These are phyloP conservation scores for Artibeus jamaicensis DNA, from an alignment of 2,797 vertebrate species.

Conservation along the genomic window DNA sequence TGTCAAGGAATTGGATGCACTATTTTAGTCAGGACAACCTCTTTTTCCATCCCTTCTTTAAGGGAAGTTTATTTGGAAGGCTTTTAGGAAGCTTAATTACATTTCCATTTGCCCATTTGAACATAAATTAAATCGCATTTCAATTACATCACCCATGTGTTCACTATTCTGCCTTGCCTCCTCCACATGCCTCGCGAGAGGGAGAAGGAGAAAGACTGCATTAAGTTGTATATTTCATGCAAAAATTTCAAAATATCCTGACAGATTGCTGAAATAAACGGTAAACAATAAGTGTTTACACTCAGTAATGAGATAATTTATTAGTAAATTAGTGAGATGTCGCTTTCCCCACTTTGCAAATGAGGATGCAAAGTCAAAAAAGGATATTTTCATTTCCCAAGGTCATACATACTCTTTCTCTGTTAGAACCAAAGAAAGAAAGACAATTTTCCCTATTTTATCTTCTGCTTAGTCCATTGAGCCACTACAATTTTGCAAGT, in stretches of 20 bases:
- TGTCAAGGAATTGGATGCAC: neutral
- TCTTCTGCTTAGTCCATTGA: neutral
- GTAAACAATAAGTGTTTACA: conserved; percentile 67
- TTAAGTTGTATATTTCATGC: conserved; percentile 45
- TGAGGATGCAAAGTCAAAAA: conserved; percentile 50
- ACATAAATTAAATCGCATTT: conserved; percentile 59
- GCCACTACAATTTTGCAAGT: neutral
- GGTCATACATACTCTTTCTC: neutral
- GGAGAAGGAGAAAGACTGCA: neutral
- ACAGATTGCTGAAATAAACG: conserved; percentile 68
- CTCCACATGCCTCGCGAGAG: neutral
- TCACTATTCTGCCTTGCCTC: conserved; percentile 2
- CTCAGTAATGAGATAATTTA: conserved; percentile 67
- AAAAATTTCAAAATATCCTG: conserved; percentile 60
- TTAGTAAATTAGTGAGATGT: conserved; percentile 62
- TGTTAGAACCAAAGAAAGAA: conserved; percentile 6
- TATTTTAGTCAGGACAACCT: neutral
- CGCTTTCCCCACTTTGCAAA: conserved; percentile 55
- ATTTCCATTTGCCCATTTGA: conserved; percentile 60
- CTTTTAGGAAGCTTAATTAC: conserved; percentile 63
- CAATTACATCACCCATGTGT: conserved; percentile 46
- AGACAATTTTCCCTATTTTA: neutral
- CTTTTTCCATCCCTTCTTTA: neutral
- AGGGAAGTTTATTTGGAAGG: conserved; percentile 59
- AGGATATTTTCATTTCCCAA: conserved; percentile 5